These are phyloP conservation scores for Ochropacha duplaris DNA, from an alignment of 2,888 invertebrate genomes.

Conservation along the genomic window DNA sequence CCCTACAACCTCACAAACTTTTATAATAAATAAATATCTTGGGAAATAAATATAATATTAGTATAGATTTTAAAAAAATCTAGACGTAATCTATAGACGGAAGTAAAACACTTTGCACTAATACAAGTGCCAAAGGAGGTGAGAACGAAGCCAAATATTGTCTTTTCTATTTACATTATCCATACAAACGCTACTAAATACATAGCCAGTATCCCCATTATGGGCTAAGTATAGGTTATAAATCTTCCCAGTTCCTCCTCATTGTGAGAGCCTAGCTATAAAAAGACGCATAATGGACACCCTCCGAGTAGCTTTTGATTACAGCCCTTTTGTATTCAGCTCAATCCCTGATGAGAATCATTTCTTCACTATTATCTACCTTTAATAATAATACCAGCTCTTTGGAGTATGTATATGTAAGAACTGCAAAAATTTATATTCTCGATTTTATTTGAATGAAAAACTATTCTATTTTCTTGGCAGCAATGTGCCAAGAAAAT, in stretches of 20 bases:
- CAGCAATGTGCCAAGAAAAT: neutral
- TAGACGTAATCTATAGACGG: too few species aligned
- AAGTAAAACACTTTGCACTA: too few species aligned
- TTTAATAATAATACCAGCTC: neutral
- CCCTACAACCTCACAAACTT: too few species aligned
- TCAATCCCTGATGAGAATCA: constrained; percentile 21
- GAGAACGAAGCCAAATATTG: neutral
- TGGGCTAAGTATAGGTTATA: constrained; percentile 17
- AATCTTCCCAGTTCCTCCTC: constrained; percentile 12
- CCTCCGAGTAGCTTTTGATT: constrained; percentile 43
- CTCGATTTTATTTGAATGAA: neutral
- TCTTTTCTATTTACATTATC: neutral
- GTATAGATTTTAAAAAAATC: too few species aligned
- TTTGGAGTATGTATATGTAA: neutral
- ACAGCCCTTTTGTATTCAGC: constrained; percentile 36
- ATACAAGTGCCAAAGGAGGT: neutral
- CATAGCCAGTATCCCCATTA: constrained; percentile 9
- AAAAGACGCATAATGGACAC: constrained; percentile 18
- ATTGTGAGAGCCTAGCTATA: constrained; percentile 17
- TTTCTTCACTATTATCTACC: constrained; percentile 2
- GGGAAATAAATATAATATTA: too few species aligned
- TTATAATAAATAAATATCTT: too few species aligned
- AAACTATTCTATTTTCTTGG: neutral
- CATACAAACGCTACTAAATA: neutral
- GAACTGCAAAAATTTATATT: neutral